Base-by-base conservation (phyloP, 2,113 vertebrate genomes). In the Pseudorasbora parva region DNA sequence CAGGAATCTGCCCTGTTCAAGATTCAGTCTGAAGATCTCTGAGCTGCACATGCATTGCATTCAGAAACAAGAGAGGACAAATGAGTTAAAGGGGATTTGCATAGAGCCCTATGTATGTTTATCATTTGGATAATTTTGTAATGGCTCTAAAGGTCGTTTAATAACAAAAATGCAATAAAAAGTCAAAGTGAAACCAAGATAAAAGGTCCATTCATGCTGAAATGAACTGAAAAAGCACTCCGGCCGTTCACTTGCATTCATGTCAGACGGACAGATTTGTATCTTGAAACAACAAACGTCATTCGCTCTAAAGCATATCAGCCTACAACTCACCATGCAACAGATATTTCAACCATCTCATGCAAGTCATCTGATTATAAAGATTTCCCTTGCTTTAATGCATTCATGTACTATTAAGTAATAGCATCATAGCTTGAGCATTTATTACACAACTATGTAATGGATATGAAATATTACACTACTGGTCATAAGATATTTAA, bases 1-100 rank as follows among this genome's bases (percentile, higher is more conserved):
- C 78, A 99, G 94, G 88, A 97, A 99, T 17, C 96, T 92, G 62
- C 98, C 98, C 91, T 99, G 98, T 57, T 99, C 98, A 88, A 99
- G 92, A 83, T 99, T 99, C 80, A 99, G 90, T 75, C 98, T 93
- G 89, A 94, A 98, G 8, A 99, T 94, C 91, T 99, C 96, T 57
- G 98, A 98, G 84, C 98, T 99, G 86, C 30, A 69, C 9, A 14
- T 11, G 33, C 64, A 77, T 12, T 51, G 8, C 8, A 59, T 60
- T 45, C 0, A 30, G 0, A 11, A 27, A 15, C 1, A 62, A 15
- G 2, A 19, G 62, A 17, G 62, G 17, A 8, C 66, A 37, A 8
- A 54, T 7, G 62, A 76, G 57, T 30, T 0, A 23, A 41, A 5
- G 43, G 30, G 30, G 15, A 7, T 66, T 19, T 33, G 62, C 62